Evolutionary conservation across 1,140 invertebrate genomes (phyloP).

Genomic region (Sitophilus oryzae): DNA sequence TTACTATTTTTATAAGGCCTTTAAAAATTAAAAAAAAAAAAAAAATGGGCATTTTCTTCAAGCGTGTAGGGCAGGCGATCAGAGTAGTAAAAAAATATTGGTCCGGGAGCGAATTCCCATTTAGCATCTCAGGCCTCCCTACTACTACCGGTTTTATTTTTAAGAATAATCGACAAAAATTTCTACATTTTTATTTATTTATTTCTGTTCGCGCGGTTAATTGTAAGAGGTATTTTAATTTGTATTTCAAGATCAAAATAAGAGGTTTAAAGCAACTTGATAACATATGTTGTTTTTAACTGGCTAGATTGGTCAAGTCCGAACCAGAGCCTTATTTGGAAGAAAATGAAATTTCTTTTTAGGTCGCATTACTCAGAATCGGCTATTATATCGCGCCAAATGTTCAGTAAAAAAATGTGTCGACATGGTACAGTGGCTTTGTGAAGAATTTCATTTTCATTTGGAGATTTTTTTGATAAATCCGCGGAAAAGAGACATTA

Average conservation of each 20-base stretch:
- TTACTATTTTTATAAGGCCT: no score
- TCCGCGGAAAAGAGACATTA: no score
- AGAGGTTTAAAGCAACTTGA: conserved; percentile 1
- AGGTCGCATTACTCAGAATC: conserved; percentile 19
- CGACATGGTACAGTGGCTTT: no score
- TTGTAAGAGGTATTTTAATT: conserved; percentile 5
- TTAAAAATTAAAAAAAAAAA: no score
- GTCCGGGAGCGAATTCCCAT: no score
- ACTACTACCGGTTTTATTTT: no score
- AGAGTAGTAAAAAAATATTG: no score
- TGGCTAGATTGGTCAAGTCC: conserved; percentile 9
- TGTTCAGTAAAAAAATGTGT: not conserved
- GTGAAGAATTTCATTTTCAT: no score
- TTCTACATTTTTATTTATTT: not conserved
- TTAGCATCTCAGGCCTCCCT: no score
- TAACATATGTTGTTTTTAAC: conserved; percentile 24
- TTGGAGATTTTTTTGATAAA: no score
- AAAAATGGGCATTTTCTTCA: no score
- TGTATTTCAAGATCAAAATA: conserved; percentile 11
- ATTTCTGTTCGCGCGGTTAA: not conserved
- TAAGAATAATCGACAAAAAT: not conserved
- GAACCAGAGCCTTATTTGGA: conserved; percentile 14
- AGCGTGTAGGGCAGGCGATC: no score
- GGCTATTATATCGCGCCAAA: not conserved
- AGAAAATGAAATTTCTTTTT: conserved; percentile 22